Percentiles rank a stretch among this genome's conserved stretches.
phyloP scores from a whole-genome alignment of 2,797 vertebrate genomes.

The Gallinago nigripennis region DNA sequence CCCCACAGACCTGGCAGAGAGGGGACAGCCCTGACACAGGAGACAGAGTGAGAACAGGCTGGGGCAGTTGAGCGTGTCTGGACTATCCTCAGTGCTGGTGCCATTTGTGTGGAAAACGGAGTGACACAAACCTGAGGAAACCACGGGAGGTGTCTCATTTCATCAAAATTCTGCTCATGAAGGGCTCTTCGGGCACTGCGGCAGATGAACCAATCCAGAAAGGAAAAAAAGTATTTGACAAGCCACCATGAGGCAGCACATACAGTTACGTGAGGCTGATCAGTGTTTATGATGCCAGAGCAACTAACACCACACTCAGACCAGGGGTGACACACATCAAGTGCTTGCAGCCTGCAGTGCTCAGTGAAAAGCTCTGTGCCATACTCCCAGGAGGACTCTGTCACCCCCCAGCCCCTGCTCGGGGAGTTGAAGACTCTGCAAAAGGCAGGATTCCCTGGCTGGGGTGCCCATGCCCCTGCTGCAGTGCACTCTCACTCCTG shows the following conservation, averaged over 20 bases:
- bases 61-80: background rate
- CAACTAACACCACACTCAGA: background rate
- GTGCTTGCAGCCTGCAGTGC: background rate
- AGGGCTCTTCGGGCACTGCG: slow-evolving; percentile 58
- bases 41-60: background rate
- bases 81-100: background rate
- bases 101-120: background rate
- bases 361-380: background rate
- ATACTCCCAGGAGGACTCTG: background rate
- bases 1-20: background rate
- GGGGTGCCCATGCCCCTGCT: background rate
- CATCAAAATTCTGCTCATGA: slow-evolving; percentile 1
- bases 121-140: slow-evolving; percentile 59
- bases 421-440: background rate
- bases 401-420: background rate
- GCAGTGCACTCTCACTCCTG: background rate
- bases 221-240: background rate
- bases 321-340: rapidly evolving
- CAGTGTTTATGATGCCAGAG: background rate
- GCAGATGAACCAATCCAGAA: background rate
- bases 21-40: background rate
- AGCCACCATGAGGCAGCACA: background rate
- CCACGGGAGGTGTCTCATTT: slow-evolving; percentile 23
- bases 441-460: background rate
- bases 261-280: background rate